Conservation (phyloP, 2,888 invertebrate species). For the Phyllotreta striolata region DNA sequence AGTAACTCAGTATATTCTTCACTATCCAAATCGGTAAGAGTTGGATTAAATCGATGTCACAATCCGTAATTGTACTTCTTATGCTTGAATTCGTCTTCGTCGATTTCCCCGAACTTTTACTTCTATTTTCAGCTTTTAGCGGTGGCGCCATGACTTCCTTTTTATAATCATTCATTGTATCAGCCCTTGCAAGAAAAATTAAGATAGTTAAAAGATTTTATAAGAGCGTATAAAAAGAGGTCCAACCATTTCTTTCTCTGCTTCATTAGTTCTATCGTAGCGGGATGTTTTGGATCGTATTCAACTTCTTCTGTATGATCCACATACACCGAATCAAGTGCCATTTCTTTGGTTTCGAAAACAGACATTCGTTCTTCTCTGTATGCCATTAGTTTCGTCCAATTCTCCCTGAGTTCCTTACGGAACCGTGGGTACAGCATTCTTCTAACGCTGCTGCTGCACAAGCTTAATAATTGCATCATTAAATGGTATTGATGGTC, state of each 20-base stretch:
- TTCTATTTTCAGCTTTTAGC: slow-evolving; percentile 7
- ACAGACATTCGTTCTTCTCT: slow-evolving; percentile 17
- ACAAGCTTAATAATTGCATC: slow-evolving; percentile 38
- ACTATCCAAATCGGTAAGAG: slow-evolving; percentile 49
- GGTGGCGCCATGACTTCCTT: slow-evolving; percentile 21
- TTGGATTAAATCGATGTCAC: slow-evolving; percentile 43
- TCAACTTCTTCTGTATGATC: slow-evolving; percentile 28
- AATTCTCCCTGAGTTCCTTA: slow-evolving; percentile 28
- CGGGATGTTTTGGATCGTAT: slow-evolving; percentile 41
- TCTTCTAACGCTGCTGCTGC: slow-evolving; percentile 39
- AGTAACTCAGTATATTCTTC: slow-evolving; percentile 48
- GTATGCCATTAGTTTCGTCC: background rate
- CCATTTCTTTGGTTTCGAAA: too few relatives aligned
- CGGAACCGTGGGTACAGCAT: slow-evolving; percentile 41
- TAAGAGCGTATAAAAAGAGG: slow-evolving; percentile 38
- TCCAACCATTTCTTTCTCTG: slow-evolving; percentile 44
- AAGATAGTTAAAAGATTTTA: slow-evolving; percentile 25
- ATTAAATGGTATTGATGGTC: slow-evolving; percentile 40
- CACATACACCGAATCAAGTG: too few relatives aligned
- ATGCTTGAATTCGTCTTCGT: background rate
- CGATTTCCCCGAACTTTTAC: background rate
- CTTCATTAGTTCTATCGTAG: slow-evolving; percentile 44
- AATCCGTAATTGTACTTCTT: background rate
- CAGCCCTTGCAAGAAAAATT: slow-evolving; percentile 2
- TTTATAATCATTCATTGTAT: slow-evolving; percentile 19